Base-by-base conservation (phyloP, 2,797 vertebrate genomes). In the Huso huso region DNA sequence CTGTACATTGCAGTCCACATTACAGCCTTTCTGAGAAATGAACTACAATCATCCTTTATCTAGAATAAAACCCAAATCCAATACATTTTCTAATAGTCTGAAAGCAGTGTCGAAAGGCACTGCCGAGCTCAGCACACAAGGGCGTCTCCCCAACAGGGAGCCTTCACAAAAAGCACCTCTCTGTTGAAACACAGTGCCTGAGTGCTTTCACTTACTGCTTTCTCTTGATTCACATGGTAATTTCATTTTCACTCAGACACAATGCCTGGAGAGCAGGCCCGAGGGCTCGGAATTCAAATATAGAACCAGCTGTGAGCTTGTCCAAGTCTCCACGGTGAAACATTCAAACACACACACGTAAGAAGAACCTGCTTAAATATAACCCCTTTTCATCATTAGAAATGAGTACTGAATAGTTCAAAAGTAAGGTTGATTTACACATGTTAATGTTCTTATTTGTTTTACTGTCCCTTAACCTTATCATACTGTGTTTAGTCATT, bases 41-140 rank as follows among this genome's bases (percentile, higher is more conserved):
- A 55, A 7, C 53, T n/a, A 55, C 53, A 55, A 55, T 10, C 53
- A 55, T 55, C 53, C 53, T 55, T 55, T 55, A 55, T 55, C 53
- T 10, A 55, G 53, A 55, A 55, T 55, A 55, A 55, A 55, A 55
- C n/a, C 53, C 53, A 55, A 55, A 55, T 55, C 53, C 53, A 10
- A 55, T 55, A 10, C 9, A 10, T 55, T 55, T 55, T 55, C 52
- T 9, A 8, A 55, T 55, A 55, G 8, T 4, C n/a, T 55, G 53
- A 55, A 55, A 55, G 6, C 9, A 55, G 53, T 10, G 53, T n/a
- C 9, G 53, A n/a, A 55, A 55, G 53, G 53, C 53, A 55, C 53
- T 55, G 53, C 7, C 9, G 53, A n/a, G n/a, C 53, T 55, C 53
- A n/a, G n/a, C n/a, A n/a, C 52, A 10, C 9, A 6, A 55, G 52